These are phyloP conservation scores for Holothuria glaberrima DNA, from an alignment of 35 echinoderm and acorn worm genomes.

Conservation along the genomic window DNA sequence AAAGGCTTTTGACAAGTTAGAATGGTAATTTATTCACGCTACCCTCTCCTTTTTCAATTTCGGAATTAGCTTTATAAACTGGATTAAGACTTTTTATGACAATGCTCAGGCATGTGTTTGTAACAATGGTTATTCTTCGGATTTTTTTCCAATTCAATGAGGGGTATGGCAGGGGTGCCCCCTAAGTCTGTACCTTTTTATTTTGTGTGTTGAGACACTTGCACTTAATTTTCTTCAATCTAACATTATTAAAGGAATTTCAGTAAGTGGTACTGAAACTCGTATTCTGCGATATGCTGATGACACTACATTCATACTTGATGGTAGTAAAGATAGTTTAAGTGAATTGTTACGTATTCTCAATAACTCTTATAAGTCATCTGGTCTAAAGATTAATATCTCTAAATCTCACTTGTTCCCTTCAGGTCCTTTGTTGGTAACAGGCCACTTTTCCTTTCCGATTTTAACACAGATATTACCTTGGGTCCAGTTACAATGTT, in stretches of 20 bases:
- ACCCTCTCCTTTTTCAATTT: conserved; percentile 45
- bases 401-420: conserved; percentile 13
- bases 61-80: conserved; percentile 28
- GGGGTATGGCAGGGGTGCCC: conserved; percentile 38
- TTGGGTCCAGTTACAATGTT: background rate
- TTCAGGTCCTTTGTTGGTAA: background rate
- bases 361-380: background rate
- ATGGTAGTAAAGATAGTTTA: conserved; percentile 8
- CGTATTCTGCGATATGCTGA: background rate
- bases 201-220: background rate
- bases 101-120: conserved; percentile 10
- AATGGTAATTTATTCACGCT: conserved; percentile 23
- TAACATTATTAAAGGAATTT: background rate
- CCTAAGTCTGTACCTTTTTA: conserved; percentile 14
- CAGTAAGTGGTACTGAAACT: background rate
- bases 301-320: background rate
- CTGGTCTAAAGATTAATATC: conserved; percentile 19
- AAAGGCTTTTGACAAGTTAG: conserved; percentile 44
- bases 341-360: background rate
- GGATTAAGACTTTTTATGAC: conserved; percentile 32
- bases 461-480: background rate
- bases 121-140: conserved; percentile 22
- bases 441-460: background rate
- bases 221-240: background rate
- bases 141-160: conserved; percentile 18